Conservation (phyloP, 2,797 vertebrate genomes). For the Rhinogobio ventralis region DNA sequence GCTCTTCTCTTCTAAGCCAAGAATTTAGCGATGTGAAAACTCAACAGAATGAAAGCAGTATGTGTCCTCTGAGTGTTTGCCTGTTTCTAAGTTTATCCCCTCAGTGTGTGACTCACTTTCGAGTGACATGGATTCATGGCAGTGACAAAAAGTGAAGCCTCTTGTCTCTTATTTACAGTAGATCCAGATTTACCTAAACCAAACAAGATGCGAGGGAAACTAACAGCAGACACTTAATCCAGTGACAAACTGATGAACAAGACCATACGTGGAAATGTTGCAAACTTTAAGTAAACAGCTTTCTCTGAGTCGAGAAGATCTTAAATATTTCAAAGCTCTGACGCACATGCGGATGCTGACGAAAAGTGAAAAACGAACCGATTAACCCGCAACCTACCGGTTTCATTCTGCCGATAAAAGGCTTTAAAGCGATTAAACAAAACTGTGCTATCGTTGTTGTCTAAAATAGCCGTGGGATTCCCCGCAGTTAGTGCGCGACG, state of each 20-base stretch:
- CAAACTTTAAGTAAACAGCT: conserved; percentile 9
- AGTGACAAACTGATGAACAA: not conserved
- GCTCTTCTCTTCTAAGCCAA: conserved; percentile 15
- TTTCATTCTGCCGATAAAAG: conserved; percentile 4
- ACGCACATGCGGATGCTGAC: conserved; percentile 9
- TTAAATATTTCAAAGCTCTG: conserved; percentile 28
- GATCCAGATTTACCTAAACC: not conserved
- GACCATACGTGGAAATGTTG: not conserved
- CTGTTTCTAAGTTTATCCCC: conserved; percentile 37
- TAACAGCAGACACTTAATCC: not conserved
- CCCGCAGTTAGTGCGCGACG: conserved; percentile 7
- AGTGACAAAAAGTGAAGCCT: not conserved
- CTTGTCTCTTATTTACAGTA: not conserved
- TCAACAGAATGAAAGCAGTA: not conserved
- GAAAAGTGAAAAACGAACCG: not conserved
- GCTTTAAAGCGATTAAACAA: conserved; percentile 22
- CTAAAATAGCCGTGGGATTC: conserved; percentile 15
- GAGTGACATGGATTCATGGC: conserved; percentile 7
- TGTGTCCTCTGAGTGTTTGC: conserved; percentile 8
- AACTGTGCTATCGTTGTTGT: not conserved
- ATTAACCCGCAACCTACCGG: not conserved
- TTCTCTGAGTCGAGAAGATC: not conserved
- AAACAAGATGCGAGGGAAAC: not conserved
- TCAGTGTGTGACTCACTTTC: conserved; percentile 33
- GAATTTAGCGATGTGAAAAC: conserved; percentile 25